Evolutionary conservation across 64 coral and sea anemone genomes (phyloP).

Genomic region (Hydrozoanthus tunicans): DNA sequence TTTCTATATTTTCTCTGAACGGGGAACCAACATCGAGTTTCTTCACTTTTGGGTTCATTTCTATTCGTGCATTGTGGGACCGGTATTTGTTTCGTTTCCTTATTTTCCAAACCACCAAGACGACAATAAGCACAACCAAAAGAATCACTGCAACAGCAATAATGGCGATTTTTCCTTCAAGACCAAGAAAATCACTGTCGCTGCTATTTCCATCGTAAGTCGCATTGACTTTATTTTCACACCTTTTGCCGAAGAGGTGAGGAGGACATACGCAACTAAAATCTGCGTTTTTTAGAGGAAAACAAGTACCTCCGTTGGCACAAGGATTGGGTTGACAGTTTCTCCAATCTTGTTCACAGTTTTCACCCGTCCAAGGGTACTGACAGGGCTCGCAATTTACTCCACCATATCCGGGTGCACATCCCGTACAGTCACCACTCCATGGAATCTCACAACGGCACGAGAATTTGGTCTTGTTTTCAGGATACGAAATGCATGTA

Average conservation of each 20-base stretch:
- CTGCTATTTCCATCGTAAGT: constrained; percentile 10
- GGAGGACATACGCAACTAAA: constrained; percentile 69
- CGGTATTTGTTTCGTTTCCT: constrained; percentile 62
- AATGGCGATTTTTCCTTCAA: constrained; percentile 53
- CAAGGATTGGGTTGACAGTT: constrained; percentile 76
- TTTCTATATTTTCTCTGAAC: constrained; percentile 73
- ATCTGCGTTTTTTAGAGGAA: constrained; percentile 67
- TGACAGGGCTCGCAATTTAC: constrained; percentile 66
- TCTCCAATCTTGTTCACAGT: constrained; percentile 75
- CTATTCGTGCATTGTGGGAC: constrained; percentile 65
- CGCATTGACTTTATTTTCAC: constrained; percentile 3
- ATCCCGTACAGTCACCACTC: constrained; percentile 74
- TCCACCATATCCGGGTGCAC: constrained; percentile 75
- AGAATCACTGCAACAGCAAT: constrained; percentile 52
- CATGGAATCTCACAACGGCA: constrained; percentile 74
- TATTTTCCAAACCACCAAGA: constrained; percentile 59
- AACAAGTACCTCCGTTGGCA: constrained; percentile 70
- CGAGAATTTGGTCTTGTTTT: constrained; percentile 54
- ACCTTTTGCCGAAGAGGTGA: constrained; percentile 60
- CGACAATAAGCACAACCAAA: constrained; percentile 43
- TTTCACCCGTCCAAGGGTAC: constrained; percentile 87
- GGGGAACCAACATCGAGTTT: constrained; percentile 66
- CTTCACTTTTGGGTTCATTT: constrained; percentile 45
- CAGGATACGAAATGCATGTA: constrained; percentile 78
- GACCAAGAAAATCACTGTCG: constrained; percentile 20